phyloP scores from a whole-genome alignment of 2,888 invertebrate species.

The Timandra comae region DNA sequence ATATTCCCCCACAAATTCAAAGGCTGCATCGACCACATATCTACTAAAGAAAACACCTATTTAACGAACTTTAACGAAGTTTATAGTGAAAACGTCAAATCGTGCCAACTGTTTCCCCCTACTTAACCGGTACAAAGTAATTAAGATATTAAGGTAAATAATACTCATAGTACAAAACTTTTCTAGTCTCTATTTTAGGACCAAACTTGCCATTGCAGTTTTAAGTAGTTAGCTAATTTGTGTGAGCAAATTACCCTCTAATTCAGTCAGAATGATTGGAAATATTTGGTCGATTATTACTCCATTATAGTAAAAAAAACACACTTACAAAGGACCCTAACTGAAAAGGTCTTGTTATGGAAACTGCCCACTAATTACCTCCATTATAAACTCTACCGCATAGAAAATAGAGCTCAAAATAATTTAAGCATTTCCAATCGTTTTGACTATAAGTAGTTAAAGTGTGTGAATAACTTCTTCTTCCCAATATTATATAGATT shows the following conservation, averaged over 20 bases:
- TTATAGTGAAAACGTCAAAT: slow-evolving; percentile 63
- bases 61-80: slow-evolving; percentile 51
- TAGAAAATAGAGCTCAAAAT: too few relatives aligned
- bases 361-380: too few relatives aligned
- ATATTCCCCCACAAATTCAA: slow-evolving; percentile 75
- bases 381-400: too few relatives aligned
- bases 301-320: too few relatives aligned
- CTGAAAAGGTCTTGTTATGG: too few relatives aligned
- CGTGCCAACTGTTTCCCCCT: slow-evolving; percentile 64
- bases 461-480: not conserved
- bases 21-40: slow-evolving; percentile 78
- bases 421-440: slow-evolving; percentile 7
- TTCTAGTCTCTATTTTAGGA: slow-evolving; percentile 53
- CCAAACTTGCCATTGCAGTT: slow-evolving; percentile 27
- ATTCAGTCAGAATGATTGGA: too few relatives aligned
- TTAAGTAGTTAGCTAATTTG: too few relatives aligned
- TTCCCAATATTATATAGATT: not conserved
- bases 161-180: slow-evolving; percentile 59
- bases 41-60: slow-evolving; percentile 46
- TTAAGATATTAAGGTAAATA: slow-evolving; percentile 9
- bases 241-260: too few relatives aligned
- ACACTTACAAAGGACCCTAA: too few relatives aligned
- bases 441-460: slow-evolving; percentile 4
- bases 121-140: slow-evolving; percentile 22
- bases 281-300: too few relatives aligned